Percentiles rank a stretch among this genome's conserved stretches.
Evolutionary conservation across 2,113 vertebrate genomes (phyloP).

Genomic region (Mastomys natalensis): DNA sequence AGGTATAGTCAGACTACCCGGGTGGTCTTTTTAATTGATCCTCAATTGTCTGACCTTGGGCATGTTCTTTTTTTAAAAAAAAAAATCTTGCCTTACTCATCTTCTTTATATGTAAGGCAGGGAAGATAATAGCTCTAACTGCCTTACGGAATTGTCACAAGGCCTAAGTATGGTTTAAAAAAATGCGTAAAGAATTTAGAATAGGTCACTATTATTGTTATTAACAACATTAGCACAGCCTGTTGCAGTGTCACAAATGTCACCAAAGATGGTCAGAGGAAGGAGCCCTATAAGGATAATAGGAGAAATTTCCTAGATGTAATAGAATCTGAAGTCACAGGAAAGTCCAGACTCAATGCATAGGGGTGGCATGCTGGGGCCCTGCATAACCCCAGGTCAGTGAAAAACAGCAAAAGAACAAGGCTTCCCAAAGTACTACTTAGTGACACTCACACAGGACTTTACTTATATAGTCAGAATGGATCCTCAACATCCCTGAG

Average conservation of each 20-base stretch:
- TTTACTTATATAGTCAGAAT: background rate
- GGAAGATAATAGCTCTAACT: background rate
- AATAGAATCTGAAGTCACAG: background rate
- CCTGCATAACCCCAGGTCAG: background rate
- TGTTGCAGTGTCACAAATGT: background rate
- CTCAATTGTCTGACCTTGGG: background rate
- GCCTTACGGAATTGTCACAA: background rate
- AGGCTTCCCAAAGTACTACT: background rate
- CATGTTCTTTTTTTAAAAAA: background rate
- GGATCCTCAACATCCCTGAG: background rate
- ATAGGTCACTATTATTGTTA: background rate
- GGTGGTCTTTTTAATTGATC: background rate
- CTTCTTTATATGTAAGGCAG: slow-evolving; percentile 21
- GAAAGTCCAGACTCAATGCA: slow-evolving; percentile 16
- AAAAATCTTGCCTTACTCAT: background rate
- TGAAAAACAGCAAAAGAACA: slow-evolving; percentile 6
- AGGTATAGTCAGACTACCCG: background rate
- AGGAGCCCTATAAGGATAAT: background rate
- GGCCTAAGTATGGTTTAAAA: slow-evolving; percentile 16
- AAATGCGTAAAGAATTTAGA: slow-evolving; percentile 34
- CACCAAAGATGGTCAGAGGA: background rate
- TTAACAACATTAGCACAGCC: background rate
- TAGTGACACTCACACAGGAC: background rate
- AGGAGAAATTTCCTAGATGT: slow-evolving; percentile 34
- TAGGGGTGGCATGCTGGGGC: background rate